Evolutionary conservation across 2,888 invertebrate genomes (phyloP), one percentile per base, ranked within the genome.

Genomic region (Eupsilia transversa): DNA sequence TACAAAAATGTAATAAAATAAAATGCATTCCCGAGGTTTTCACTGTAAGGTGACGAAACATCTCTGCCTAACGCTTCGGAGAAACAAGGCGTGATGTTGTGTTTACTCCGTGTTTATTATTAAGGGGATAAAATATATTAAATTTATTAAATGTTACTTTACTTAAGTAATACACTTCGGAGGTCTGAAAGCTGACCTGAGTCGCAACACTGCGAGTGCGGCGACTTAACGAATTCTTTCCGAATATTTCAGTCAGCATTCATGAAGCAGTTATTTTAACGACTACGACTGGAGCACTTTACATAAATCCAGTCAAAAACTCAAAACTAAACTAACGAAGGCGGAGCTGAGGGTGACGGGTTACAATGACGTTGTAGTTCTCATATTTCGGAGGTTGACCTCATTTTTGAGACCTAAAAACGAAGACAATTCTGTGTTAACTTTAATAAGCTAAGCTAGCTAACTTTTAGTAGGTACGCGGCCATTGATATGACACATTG

Each of bases 251-350:
- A 52, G 38, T 30, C 14, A 10, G 41, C 9, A 41, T 54, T 59
- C 30, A 59, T 27, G 23, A 46, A 43, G 38, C 33, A 38, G 30
- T 17, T 72, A 72, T 66, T 41, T 35, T 52, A 79, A 79, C 72
- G 10, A n/a, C 30, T 54, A 20, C 27, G 30, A 20, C n/a, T 49
- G 30, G 30, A 65, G 14, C 38, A 43, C 43, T 71, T 78, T 23
- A 64, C 43, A 67, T 77, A 38, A 63, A 54, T 43, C 59, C n/a
- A 20, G n/a, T 41, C 38, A 33, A 27, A 41, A 33, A 43, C 14
- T 30, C n/a, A 3, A 52, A 64, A 12, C 30, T 56, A 6, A 20
- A 33, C 2, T 41, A 71, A 54, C 38, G 59, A 46, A 46, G 59
- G 33, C n/a, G 9, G n/a, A 14, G 6, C 17, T 17, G 69, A 23